These are phyloP conservation scores for Dreissena rostriformis DNA, from an alignment of 1,140 invertebrate species.

Conservation along the genomic window DNA sequence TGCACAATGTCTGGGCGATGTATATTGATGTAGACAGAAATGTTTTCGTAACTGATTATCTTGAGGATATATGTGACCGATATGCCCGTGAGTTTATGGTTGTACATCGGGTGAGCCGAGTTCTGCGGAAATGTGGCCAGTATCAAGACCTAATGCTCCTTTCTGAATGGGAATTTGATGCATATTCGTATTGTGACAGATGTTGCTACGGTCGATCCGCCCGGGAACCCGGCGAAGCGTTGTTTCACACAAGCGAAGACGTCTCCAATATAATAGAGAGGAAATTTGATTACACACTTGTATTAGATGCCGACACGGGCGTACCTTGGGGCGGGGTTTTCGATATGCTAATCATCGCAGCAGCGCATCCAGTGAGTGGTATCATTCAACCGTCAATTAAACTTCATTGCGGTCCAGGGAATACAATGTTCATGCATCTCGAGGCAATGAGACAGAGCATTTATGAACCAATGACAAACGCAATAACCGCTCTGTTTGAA, in stretches of 20 bases:
- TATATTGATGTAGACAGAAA: conserved; percentile 46
- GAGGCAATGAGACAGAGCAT: conserved; percentile 73
- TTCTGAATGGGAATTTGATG: conserved; percentile 53
- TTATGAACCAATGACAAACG: conserved; percentile 75
- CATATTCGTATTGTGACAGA: conserved; percentile 57
- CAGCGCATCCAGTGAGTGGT: conserved; percentile 52
- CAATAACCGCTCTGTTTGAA: conserved; percentile 66
- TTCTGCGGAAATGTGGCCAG: conserved; percentile 59
- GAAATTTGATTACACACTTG: conserved; percentile 63
- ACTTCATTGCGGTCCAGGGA: conserved; percentile 52
- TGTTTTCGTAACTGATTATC: conserved; percentile 47
- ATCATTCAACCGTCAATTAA: conserved; percentile 60
- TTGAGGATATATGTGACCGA: conserved; percentile 53
- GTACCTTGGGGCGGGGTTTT: conserved; percentile 43
- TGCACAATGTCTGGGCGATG: conserved; percentile 55
- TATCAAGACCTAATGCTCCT: conserved; percentile 62
- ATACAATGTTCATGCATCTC: conserved; percentile 75
- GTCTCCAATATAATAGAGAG: conserved; percentile 54
- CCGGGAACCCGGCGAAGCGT: conserved; percentile 46
- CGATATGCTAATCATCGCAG: conserved; percentile 53
- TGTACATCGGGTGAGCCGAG: conserved; percentile 55
- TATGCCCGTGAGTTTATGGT: conserved; percentile 58
- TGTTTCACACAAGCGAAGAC: conserved; percentile 54
- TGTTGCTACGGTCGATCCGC: conserved; percentile 49
- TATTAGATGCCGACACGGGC: conserved; percentile 56